These are phyloP conservation scores for Apeira syringaria DNA, from an alignment of 2,888 invertebrate genomes.

Conservation along the genomic window DNA sequence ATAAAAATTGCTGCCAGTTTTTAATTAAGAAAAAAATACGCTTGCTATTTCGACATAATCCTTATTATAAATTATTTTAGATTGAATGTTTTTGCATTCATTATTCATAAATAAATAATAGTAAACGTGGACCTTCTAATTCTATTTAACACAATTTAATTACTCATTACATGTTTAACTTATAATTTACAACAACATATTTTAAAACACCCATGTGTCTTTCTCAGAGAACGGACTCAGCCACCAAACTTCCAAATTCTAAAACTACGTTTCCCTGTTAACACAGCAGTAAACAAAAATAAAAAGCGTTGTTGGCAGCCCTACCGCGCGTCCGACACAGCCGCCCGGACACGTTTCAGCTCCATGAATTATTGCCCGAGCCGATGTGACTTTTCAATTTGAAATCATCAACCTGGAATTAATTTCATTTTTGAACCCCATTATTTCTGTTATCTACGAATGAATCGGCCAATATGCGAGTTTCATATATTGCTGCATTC, in stretches of 20 bases:
- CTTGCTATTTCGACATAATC: too few species aligned
- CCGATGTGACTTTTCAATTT: slow-evolving; percentile 85
- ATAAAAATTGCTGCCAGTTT: too few species aligned
- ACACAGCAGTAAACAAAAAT: slow-evolving; percentile 50
- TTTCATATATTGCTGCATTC: slow-evolving; percentile 73
- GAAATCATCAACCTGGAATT: slow-evolving; percentile 85
- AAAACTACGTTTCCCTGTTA: slow-evolving; percentile 35
- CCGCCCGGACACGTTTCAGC: slow-evolving; percentile 82
- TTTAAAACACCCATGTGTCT: slow-evolving; percentile 6
- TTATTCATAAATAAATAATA: too few species aligned
- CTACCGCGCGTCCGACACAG: slow-evolving; percentile 71
- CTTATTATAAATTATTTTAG: too few species aligned
- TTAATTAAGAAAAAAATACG: too few species aligned
- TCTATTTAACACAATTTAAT: too few species aligned
- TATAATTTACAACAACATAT: background rate
- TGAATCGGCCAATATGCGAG: slow-evolving; percentile 80
- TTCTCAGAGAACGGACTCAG: slow-evolving; percentile 17
- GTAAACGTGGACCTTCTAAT: too few species aligned
- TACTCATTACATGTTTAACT: too few species aligned
- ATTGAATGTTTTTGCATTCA: too few species aligned
- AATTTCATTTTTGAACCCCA: slow-evolving; percentile 84
- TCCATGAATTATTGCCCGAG: slow-evolving; percentile 82
- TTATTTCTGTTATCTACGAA: slow-evolving; percentile 81
- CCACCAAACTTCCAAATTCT: slow-evolving; percentile 25
- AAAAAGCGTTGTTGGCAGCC: slow-evolving; percentile 54